Evolutionary conservation across 1,140 invertebrate genomes (phyloP), one percentile per base, ranked within the genome.

Genomic region (Sipha flava): DNA sequence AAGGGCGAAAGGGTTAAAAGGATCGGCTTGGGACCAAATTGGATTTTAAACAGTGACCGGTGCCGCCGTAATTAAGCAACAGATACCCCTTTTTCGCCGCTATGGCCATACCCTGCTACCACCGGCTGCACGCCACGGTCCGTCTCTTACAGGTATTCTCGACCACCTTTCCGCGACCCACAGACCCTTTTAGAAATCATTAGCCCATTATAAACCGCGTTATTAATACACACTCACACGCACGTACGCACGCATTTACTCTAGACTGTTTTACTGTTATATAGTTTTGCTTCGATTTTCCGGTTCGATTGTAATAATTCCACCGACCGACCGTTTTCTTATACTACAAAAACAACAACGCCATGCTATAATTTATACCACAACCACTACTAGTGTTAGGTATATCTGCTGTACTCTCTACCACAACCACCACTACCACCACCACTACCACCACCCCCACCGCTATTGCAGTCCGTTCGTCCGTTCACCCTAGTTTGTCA

Each of bases 41-140:
- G 73, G 52, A 77, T 77, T 59, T 77, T 77, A 77, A 77, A 77
- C 73, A 77, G 52, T 77, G 73, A 77, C 73, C 73, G 73, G 73
- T 75, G 18, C 29, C 31, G 29, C 21, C 72, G 72, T 77, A 77
- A 77, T 77, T 77, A 77, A 57, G 73, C 73, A 77, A 77, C 73
- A 77, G 34, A 77, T 77, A 77, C 37, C 52, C 52, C 52, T 37
- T 52, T 73, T 73, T 54, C 73, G 49, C 31, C 29, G 12, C 31
- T 14, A 10, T 2, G 49, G 3, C 18, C 47, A 23, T 59, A 59
- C 57, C 57, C 26, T 31, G 26, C 29, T 31, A 18, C 29, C 29
- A 37, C 31, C 43, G 31, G 72, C 47, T n/a, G 45, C 43, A 49
- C 47, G 47, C 72, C 29, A 31, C n/a, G n/a, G n/a, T n/a, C n/a